Evolutionary conservation across 37 sponge, comb jelly and placozoan genomes (phyloP), one percentile per base, ranked within the genome.

Genomic region (Ephydatia muelleri): DNA sequence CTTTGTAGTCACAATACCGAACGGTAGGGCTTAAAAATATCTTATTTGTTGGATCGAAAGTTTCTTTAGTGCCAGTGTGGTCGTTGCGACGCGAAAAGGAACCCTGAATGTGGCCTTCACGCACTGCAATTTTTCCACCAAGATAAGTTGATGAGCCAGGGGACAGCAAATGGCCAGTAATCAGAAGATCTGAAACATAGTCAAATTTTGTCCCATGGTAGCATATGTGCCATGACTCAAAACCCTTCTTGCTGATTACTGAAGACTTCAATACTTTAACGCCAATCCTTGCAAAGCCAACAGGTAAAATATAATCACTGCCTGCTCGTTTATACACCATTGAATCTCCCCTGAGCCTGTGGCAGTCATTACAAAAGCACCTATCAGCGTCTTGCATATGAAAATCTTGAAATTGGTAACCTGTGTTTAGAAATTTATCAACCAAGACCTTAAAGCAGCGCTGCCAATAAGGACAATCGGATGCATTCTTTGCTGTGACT

Each of bases 271-370:
- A 28, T 38, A 65, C 66, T 64, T 27, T 79, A 23, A 57, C 26
- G 80, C 80, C 80, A 57, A 79, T 5, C 80, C 80, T 57, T 57
- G 80, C 80, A 79, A 79, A 79, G 31, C 67, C 67, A 79, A 57
- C 65, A 49, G 80, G 80, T 31, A 79, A 57, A 65, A 79, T 49
- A 29, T 79, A 79, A 2, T 57, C 29, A 22, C 49, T 57, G 34
- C 80, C 80, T 34, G 14, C 80, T 57, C 80, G 66, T 57, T 16
- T 79, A 31, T 79, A 79, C 48, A 38, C 33, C 65, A 79, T 43
- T 25, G 21, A 0, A 65, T 64, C 80, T 6, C 67, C 80, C 49
- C 80, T 57, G 66, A 2, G 28, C 65, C 31, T 26, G 57, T 79
- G 80, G 31, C 80, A 79, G 80, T 49, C 65, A 31, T 28, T 57